phyloP scores from a whole-genome alignment of 1,140 invertebrate species.

The Akabosia matsudoensis region DNA sequence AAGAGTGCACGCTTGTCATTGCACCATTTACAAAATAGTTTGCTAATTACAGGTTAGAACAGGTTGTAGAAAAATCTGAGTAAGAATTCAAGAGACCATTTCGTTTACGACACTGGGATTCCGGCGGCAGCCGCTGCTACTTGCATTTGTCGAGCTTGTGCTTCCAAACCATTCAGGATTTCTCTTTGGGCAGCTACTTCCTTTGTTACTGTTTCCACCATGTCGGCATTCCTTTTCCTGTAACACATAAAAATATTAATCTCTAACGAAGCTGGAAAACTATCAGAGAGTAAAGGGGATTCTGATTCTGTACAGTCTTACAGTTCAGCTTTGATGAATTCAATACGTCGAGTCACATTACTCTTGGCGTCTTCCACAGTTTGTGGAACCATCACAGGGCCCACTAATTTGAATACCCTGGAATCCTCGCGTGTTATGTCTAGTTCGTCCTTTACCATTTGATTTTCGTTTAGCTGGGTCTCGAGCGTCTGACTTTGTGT shows the following conservation, averaged over 20 bases:
- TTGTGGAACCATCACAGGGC: conserved; percentile 13
- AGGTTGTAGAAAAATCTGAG: no score
- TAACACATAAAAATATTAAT: not conserved
- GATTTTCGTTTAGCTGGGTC: conserved; percentile 17
- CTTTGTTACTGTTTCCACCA: not conserved
- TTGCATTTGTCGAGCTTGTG: conserved; percentile 3
- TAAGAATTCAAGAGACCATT: not conserved
- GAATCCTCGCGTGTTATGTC: not conserved
- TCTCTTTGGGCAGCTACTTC: not conserved
- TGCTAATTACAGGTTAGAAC: no score
- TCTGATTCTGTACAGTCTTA: not conserved
- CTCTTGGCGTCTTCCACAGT: not conserved
- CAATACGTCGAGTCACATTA: conserved; percentile 8
- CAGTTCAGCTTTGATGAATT: conserved; percentile 12
- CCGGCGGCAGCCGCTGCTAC: not conserved
- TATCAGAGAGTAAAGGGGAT: no score
- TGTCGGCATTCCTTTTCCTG: conserved; percentile 10
- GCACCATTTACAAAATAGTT: no score
- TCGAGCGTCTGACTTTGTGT: not conserved
- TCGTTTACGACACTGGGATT: not conserved
- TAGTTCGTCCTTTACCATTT: conserved; percentile 23
- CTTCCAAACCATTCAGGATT: conserved; percentile 2
- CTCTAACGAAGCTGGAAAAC: no score
- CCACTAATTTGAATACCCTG: conserved; percentile 11
- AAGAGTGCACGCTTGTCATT: no score